Evolutionary conservation across 2,888 invertebrate genomes (phyloP).

Genomic region (Crepidodera aurea): DNA sequence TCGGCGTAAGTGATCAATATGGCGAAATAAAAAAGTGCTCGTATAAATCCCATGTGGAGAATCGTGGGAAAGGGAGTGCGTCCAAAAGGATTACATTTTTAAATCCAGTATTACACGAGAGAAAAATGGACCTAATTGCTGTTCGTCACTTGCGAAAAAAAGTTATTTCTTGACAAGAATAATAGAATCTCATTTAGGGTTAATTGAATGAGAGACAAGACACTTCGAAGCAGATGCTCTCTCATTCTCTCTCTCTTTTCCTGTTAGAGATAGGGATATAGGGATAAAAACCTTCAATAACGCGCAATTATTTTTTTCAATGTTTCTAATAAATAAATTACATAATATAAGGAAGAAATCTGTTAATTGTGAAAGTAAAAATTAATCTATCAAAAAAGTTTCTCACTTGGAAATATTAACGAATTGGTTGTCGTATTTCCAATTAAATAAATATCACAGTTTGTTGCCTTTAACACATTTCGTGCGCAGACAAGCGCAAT

Average conservation of each 20-base stretch:
- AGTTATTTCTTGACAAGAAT: conserved; percentile 33
- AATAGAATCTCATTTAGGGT: conserved; percentile 33
- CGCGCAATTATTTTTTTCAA: not conserved
- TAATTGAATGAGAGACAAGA: conserved; percentile 31
- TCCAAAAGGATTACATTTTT: conserved; percentile 37
- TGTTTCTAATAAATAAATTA: too few relatives aligned
- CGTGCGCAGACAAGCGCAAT: conserved; percentile 46
- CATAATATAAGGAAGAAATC: not conserved
- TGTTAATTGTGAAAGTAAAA: conserved; percentile 1
- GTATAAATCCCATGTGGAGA: conserved; percentile 11
- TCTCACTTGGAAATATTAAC: conserved; percentile 27
- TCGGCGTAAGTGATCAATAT: not conserved
- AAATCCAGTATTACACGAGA: conserved; percentile 39
- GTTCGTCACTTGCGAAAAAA: conserved; percentile 34
- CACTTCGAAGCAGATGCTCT: conserved; percentile 11
- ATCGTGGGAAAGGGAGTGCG: conserved; percentile 4
- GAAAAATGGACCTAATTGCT: conserved; percentile 39
- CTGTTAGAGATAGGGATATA: not conserved
- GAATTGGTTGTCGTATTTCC: conserved; percentile 47
- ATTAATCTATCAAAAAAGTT: conserved; percentile 15
- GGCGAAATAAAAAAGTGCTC: conserved; percentile 17
- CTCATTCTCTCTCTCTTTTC: not conserved
- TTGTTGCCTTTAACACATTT: conserved; percentile 46
- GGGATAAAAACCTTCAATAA: not conserved
- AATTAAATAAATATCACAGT: conserved; percentile 49